Conservation (phyloP, 2,797 vertebrate genomes). For the Arnoldichthys spilopterus region DNA sequence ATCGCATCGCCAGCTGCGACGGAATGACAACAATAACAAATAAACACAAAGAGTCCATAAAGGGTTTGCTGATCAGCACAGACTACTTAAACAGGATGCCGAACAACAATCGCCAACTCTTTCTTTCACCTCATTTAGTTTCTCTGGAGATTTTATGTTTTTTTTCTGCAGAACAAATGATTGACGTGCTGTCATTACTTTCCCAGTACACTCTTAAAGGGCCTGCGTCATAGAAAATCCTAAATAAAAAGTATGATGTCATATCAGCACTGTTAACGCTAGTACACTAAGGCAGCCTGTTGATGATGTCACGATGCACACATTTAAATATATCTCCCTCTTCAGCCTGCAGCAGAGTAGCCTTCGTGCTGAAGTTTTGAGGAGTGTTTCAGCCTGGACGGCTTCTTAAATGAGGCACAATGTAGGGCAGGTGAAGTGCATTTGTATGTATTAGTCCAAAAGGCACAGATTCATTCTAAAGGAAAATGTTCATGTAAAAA, state of each 20-base stretch:
- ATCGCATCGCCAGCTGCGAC: constrained; percentile 65
- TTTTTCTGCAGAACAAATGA: constrained; percentile 24
- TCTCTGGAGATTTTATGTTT: background rate
- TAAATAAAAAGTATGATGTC: too few relatives aligned
- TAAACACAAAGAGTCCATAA: constrained; percentile 73
- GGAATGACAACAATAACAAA: constrained; percentile 79
- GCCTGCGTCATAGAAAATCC: background rate
- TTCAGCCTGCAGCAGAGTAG: too few relatives aligned
- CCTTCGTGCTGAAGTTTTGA: too few relatives aligned
- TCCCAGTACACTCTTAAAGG: constrained; percentile 1
- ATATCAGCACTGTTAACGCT: background rate
- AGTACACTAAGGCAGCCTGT: too few relatives aligned
- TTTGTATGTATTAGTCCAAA: too few relatives aligned
- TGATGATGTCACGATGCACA: too few relatives aligned
- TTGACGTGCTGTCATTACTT: constrained; percentile 10
- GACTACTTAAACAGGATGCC: constrained; percentile 77
- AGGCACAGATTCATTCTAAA: too few relatives aligned
- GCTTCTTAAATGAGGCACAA: too few relatives aligned
- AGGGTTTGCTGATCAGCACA: constrained; percentile 72
- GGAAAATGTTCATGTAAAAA: too few relatives aligned
- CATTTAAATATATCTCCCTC: too few relatives aligned
- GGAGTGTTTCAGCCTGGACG: too few relatives aligned
- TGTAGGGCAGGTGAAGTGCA: too few relatives aligned
- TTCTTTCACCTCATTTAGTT: constrained; percentile 61
- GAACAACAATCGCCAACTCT: constrained; percentile 77